These are phyloP conservation scores for Oedothorax gibbosus DNA, from an alignment of 1,140 invertebrate species.

Conservation along the genomic window DNA sequence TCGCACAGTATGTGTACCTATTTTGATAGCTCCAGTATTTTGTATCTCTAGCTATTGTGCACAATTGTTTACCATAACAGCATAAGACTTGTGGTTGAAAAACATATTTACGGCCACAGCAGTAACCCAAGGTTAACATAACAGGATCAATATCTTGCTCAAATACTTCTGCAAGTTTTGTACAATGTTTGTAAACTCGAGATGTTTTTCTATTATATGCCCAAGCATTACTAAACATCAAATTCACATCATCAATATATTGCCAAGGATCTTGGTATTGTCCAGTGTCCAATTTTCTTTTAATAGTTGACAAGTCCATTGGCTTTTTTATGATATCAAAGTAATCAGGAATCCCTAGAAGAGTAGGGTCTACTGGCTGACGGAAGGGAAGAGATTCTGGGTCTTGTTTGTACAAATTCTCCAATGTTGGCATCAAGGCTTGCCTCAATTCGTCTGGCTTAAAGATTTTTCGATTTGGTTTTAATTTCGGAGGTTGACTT, in stretches of 20 bases:
- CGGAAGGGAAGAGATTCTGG: slow-evolving; percentile 96
- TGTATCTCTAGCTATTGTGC: slow-evolving; percentile 97
- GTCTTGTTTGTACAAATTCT: slow-evolving; percentile 93
- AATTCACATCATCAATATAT: slow-evolving; percentile 99
- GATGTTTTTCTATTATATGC: slow-evolving; percentile 99
- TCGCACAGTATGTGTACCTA: slow-evolving; percentile 99
- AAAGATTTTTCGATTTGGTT: slow-evolving; percentile 71
- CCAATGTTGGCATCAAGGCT: slow-evolving; percentile 93
- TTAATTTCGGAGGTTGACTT: slow-evolving; percentile 6
- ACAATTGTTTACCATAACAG: slow-evolving; percentile 98
- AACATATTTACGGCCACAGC: slow-evolving; percentile 97
- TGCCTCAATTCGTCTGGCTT: slow-evolving; percentile 93
- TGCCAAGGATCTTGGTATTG: slow-evolving; percentile 98
- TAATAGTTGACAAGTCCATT: slow-evolving; percentile 98
- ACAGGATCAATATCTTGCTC: slow-evolving; percentile 98
- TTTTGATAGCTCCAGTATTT: slow-evolving; percentile 99
- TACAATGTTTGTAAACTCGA: slow-evolving; percentile 96
- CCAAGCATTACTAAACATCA: slow-evolving; percentile 99
- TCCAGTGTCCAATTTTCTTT: slow-evolving; percentile 92
- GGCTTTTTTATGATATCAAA: slow-evolving; percentile 98
- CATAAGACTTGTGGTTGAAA: slow-evolving; percentile 99
- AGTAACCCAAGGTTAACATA: slow-evolving; percentile 98
- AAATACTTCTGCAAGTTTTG: slow-evolving; percentile 95
- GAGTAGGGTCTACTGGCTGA: slow-evolving; percentile 93
- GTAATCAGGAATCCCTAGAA: slow-evolving; percentile 82